Evolutionary conservation across 2,113 vertebrate species (phyloP).

Genomic region (Lepus europaeus): DNA sequence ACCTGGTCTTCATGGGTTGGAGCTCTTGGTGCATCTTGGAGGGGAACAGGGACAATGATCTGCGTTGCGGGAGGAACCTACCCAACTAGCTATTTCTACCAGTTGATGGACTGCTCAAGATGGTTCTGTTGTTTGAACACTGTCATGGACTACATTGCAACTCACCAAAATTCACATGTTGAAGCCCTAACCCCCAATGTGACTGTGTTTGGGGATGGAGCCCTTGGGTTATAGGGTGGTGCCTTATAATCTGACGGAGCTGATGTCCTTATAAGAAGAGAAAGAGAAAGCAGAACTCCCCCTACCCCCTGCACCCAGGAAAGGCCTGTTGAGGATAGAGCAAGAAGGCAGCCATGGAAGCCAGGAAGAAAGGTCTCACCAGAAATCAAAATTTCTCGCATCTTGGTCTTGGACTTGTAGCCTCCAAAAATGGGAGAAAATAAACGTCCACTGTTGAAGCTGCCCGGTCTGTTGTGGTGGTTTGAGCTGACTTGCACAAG

Average conservation of each 20-base stretch:
- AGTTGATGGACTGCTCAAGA: background rate
- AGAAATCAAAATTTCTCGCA: background rate
- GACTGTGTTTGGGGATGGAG: background rate
- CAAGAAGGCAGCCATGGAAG: fast-evolving
- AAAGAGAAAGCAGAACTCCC: background rate
- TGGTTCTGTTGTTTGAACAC: background rate
- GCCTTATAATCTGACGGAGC: background rate
- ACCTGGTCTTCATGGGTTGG: background rate
- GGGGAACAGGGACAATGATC: background rate
- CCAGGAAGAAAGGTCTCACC: background rate
- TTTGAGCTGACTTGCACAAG: background rate
- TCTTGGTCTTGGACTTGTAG: background rate
- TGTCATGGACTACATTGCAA: background rate
- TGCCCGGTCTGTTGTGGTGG: background rate
- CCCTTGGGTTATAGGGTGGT: background rate
- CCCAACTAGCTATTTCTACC: background rate
- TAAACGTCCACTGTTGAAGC: background rate
- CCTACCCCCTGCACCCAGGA: background rate
- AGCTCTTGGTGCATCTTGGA: background rate
- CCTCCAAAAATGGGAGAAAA: background rate
- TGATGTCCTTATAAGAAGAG: background rate
- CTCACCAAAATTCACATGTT: background rate
- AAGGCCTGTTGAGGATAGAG: too few species aligned
- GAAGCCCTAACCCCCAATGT: background rate
- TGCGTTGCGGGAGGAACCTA: background rate